Conservation (phyloP, 35 echinoderm and acorn worm genomes). For the Diadema setosum region DNA sequence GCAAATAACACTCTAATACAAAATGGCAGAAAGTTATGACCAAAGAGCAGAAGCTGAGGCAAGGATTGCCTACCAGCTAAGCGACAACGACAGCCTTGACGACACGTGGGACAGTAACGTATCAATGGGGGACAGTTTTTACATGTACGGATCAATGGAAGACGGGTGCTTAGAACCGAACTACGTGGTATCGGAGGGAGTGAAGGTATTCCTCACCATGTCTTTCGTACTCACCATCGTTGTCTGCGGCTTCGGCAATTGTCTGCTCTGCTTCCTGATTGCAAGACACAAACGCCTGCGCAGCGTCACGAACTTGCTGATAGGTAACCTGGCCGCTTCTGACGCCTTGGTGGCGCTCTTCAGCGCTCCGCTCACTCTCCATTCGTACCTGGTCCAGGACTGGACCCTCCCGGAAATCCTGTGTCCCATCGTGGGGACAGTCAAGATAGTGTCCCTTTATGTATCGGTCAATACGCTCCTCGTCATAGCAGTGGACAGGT, state of each 20-base stretch:
- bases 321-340: conserved; percentile 82
- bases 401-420: conserved; percentile 64
- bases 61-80: no score
- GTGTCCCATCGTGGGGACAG: conserved; percentile 62
- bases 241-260: conserved; percentile 81
- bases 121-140: no score
- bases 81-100: no score
- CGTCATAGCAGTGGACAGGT: conserved; percentile 93
- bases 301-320: conserved; percentile 89
- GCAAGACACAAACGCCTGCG: conserved; percentile 62
- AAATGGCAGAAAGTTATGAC: no score
- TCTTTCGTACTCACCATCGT: conserved; percentile 68
- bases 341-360: conserved; percentile 79
- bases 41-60: no score
- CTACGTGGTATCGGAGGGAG: not conserved
- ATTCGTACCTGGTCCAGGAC: conserved; percentile 47
- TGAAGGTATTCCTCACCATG: conserved; percentile 62
- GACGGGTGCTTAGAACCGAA: not conserved
- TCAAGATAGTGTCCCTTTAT: conserved; percentile 73
- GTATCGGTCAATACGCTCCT: conserved; percentile 93
- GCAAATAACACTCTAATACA: no score
- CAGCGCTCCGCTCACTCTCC: conserved; percentile 61
- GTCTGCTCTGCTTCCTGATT: conserved; percentile 72
- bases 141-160: not conserved
- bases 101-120: no score